These are phyloP conservation scores for Sinocyclocheilus rhinocerous DNA, from an alignment of 2,113 vertebrate genomes.

Conservation along the genomic window DNA sequence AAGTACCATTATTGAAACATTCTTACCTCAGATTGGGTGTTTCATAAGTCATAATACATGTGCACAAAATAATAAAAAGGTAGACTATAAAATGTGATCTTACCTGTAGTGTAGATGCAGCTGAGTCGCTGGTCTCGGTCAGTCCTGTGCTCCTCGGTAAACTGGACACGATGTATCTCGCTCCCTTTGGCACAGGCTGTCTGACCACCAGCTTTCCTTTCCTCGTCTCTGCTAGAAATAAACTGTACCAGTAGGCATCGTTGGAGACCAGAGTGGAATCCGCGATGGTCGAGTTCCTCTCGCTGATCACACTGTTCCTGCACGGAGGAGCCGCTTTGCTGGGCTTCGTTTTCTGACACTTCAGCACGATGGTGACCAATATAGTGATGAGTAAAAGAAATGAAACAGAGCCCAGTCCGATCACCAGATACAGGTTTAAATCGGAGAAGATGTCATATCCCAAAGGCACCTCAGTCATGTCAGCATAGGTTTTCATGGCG, in stretches of 20 bases:
- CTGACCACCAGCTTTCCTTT: slow-evolving; percentile 63
- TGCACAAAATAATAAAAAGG: too few relatives aligned
- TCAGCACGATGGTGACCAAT: too few relatives aligned
- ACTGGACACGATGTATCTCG: slow-evolving; percentile 62
- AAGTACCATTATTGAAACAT: background rate
- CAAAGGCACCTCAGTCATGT: too few relatives aligned
- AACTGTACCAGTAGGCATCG: slow-evolving; percentile 66
- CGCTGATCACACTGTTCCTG: slow-evolving; percentile 62
- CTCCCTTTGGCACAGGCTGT: slow-evolving; percentile 61
- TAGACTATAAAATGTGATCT: slow-evolving; percentile 36
- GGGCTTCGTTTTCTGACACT: too few relatives aligned
- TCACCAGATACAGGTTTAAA: too few relatives aligned
- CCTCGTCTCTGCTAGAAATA: slow-evolving; percentile 62
- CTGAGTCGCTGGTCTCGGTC: slow-evolving; percentile 61
- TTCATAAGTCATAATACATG: too few relatives aligned
- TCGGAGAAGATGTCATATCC: too few relatives aligned
- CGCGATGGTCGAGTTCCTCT: slow-evolving; percentile 62
- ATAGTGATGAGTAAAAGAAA: too few relatives aligned
- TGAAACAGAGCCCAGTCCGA: too few relatives aligned
- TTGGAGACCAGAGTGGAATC: slow-evolving; percentile 63
- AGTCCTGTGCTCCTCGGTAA: slow-evolving; percentile 60
- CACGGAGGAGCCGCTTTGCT: slow-evolving; percentile 53
- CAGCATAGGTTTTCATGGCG: too few relatives aligned
- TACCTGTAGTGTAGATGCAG: slow-evolving; percentile 61
- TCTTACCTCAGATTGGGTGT: too few relatives aligned